These are phyloP conservation scores for Bilobella aurantiaca DNA, from an alignment of 1,140 invertebrate genomes.

Conservation along the genomic window DNA sequence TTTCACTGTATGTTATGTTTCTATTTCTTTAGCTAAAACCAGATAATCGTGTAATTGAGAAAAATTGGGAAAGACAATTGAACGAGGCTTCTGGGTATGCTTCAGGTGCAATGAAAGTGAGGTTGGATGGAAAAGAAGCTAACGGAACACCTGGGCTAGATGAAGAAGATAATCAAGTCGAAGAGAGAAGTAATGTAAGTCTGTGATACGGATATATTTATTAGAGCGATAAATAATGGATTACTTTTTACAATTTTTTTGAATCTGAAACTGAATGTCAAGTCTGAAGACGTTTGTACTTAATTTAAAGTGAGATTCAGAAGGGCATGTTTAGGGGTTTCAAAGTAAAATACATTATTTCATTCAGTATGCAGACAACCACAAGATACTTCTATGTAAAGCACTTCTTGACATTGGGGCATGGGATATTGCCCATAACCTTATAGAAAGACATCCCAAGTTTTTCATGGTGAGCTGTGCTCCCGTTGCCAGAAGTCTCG, in stretches of 20 bases:
- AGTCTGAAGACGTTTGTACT: too few relatives aligned
- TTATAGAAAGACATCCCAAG: constrained; percentile 72
- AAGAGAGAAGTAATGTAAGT: constrained; percentile 39
- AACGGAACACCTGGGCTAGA: constrained; percentile 49
- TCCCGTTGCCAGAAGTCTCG: constrained; percentile 67
- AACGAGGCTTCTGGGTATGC: constrained; percentile 78
- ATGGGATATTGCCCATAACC: constrained; percentile 69
- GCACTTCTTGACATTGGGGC: constrained; percentile 77
- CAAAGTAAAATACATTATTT: constrained; percentile 18
- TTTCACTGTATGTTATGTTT: constrained; percentile 1
- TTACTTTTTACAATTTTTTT: too few relatives aligned
- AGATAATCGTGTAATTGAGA: constrained; percentile 66
- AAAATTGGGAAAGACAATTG: constrained; percentile 69
- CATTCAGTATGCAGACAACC: constrained; percentile 69
- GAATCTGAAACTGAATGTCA: too few relatives aligned
- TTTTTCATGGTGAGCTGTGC: constrained; percentile 64
- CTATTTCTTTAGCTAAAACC: constrained; percentile 57
- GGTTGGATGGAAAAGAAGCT: constrained; percentile 62
- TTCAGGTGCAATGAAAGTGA: constrained; percentile 71
- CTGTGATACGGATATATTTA: too few relatives aligned
- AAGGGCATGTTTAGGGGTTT: too few relatives aligned
- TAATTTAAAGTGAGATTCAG: too few relatives aligned
- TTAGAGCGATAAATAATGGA: too few relatives aligned
- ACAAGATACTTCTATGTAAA: constrained; percentile 86
- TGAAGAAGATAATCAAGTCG: constrained; percentile 54